Evolutionary conservation across 1,140 invertebrate genomes (phyloP), one percentile per base, ranked within the genome.

Genomic region (Hylaeus anthracinus): DNA sequence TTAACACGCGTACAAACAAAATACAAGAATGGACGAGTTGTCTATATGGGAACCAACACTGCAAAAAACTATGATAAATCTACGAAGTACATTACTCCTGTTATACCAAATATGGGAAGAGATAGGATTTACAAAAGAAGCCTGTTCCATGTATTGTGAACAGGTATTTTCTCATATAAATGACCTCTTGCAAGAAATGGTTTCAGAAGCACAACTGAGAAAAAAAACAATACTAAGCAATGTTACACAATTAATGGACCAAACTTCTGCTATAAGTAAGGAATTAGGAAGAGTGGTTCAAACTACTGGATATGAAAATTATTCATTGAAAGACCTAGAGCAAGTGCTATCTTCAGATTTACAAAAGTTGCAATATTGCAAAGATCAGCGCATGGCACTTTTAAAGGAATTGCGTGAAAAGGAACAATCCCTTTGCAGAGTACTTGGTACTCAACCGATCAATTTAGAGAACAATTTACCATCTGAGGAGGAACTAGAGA

Each of bases 401-500:
- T 64, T 90, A 3, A 81, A 90, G 45, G 83, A 91, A 58, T 78
- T 93, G 8, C 75, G 88, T 48, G 6, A 66, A 4, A 90, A 90
- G 79, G 91, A 92, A 77, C 26, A 10, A 6, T 73, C 85, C 10
- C 74, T 92, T 51, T 91, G 90, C 55, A 78, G 86, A 53, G 71
- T 71, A 5, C 65, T 92, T 1, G 91, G 91, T 0, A 60, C 66
- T 0, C 86, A 89, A 14, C 78, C 85, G 5, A 63, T 84, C 37
- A 84, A 83, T 41, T 84, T 91, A 12, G 12, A 79, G 14, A 58
- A 60, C 1, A 61, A 87, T 67, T 1, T 95, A 15, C 94, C 95
- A 4, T 89, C 93, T 0, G 92, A 94, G 53, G 91, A 94, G 66
- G 93, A 95, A 67, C 81, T 96, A 39, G 91, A 94, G 9, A 92